A percentile compares a stretch with the other conserved stretches of the same genome.
These are phyloP conservation scores for Ptiloglossa arizonensis DNA, from an alignment of 1,140 invertebrate genomes.

Conservation along the genomic window DNA sequence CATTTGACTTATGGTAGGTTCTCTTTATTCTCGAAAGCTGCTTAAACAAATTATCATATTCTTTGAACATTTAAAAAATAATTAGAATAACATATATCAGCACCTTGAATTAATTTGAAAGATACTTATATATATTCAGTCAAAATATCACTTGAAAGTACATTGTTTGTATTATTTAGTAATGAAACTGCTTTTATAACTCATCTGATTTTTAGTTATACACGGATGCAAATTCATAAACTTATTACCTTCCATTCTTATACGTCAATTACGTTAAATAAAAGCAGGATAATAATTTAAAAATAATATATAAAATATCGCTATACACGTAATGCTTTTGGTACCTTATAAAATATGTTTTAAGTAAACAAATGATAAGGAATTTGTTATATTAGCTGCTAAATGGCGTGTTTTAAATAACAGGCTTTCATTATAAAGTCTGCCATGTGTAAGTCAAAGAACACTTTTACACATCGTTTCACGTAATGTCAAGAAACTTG, in stretches of 20 bases:
- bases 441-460: not conserved
- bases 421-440: constrained; percentile 15
- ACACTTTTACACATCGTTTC: not conserved
- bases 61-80: constrained; percentile 10
- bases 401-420: not conserved
- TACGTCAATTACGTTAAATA: constrained; percentile 26
- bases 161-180: constrained; percentile 8
- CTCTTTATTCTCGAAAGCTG: constrained; percentile 4
- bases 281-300: constrained; percentile 25
- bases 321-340: not conserved
- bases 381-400: constrained; percentile 23
- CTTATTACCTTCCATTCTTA: not conserved
- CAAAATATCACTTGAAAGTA: constrained; percentile 39
- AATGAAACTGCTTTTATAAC: not conserved
- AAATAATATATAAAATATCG: constrained; percentile 19
- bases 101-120: constrained; percentile 16
- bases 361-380: constrained; percentile 3
- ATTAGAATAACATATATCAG: constrained; percentile 24
- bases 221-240: not conserved
- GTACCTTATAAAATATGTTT: not conserved
- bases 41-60: not conserved
- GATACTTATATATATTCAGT: constrained; percentile 40
- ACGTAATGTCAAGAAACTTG: constrained; percentile 2
- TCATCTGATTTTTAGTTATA: not conserved
- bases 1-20: constrained; percentile 6